phyloP scores from a whole-genome alignment of 2,113 vertebrate species.

The Zosterops japonicus region DNA sequence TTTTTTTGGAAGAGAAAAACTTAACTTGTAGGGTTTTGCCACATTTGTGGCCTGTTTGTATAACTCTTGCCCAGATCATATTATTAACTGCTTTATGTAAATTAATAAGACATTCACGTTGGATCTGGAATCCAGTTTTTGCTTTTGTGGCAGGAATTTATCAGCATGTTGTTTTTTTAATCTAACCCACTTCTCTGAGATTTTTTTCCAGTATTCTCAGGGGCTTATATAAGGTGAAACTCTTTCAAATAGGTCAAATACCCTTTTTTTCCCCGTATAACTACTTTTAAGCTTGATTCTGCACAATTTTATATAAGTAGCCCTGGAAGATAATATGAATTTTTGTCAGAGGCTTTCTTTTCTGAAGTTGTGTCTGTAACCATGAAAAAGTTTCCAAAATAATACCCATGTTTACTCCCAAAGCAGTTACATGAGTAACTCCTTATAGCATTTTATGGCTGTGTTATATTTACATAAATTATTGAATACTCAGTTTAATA shows the following conservation, averaged over 20 bases:
- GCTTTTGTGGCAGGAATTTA: background rate
- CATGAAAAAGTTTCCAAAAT: background rate
- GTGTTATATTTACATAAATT: background rate
- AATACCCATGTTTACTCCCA: background rate
- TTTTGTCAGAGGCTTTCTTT: background rate
- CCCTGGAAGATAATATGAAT: background rate
- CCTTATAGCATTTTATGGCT: background rate
- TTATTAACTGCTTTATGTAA: background rate
- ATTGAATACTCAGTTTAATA: background rate
- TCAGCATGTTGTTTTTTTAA: background rate
- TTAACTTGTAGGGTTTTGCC: background rate
- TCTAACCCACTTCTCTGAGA: background rate
- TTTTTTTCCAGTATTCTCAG: background rate
- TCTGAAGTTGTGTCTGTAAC: background rate
- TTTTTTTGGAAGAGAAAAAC: background rate
- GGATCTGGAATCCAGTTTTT: background rate
- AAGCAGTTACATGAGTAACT: background rate
- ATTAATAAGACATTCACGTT: background rate
- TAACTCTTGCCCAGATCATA: background rate
- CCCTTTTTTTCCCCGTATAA: background rate
- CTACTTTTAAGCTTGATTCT: background rate
- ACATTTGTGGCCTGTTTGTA: background rate
- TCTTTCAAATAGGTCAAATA: background rate
- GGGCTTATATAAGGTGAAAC: background rate
- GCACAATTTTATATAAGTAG: background rate